Evolutionary conservation across 2,888 invertebrate genomes (phyloP).

Genomic region (Marronus borbonicus): DNA sequence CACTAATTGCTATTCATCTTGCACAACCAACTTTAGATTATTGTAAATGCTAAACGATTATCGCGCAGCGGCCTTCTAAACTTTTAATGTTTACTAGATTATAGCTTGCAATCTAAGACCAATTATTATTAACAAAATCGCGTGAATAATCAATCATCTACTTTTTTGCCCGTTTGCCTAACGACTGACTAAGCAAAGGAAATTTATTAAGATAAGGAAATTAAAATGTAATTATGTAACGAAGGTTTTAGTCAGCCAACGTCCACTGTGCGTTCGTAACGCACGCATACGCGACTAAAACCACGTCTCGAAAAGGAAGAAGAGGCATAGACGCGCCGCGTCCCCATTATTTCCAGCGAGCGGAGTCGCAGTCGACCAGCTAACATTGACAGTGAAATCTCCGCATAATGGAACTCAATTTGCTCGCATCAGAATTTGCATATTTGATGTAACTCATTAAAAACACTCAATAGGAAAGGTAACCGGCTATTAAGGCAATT

Average conservation of each 20-base stretch:
- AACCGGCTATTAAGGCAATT: constrained; percentile 36
- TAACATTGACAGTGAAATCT: constrained; percentile 10
- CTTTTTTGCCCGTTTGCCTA: not conserved
- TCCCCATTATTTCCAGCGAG: not conserved
- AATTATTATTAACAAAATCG: not conserved
- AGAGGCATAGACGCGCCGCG: not conserved
- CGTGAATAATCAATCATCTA: constrained; percentile 12
- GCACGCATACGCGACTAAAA: not conserved
- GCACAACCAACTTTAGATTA: too few species aligned
- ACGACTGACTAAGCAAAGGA: constrained; percentile 19
- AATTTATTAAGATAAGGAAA: constrained; percentile 25
- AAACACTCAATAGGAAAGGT: constrained; percentile 28
- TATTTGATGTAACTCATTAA: constrained; percentile 27
- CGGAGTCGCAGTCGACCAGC: not conserved
- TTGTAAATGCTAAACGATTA: too few species aligned
- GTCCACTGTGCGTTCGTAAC: not conserved
- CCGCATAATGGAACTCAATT: constrained; percentile 10
- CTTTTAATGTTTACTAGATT: too few species aligned
- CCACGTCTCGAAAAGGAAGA: too few species aligned
- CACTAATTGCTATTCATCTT: too few species aligned
- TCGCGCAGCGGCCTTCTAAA: too few species aligned
- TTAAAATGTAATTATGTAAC: constrained; percentile 11
- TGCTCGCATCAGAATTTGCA: not conserved
- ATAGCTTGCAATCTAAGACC: too few species aligned
- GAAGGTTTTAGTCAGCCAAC: not conserved